Evolutionary conservation across 2,113 vertebrate genomes (phyloP).

Genomic region (Serinus canaria): DNA sequence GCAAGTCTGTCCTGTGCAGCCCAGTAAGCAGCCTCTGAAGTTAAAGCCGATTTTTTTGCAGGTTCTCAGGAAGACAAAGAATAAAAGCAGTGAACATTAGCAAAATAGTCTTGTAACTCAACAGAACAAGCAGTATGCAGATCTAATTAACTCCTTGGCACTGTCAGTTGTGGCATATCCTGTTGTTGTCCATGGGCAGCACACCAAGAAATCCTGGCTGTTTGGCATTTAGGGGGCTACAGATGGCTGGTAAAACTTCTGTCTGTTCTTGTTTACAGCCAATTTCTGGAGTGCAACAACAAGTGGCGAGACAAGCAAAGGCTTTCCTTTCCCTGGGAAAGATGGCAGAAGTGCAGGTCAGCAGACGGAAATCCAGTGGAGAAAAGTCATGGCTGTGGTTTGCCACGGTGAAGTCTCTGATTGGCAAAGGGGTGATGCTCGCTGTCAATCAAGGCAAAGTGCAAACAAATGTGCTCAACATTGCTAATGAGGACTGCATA

Average conservation of each 20-base stretch:
- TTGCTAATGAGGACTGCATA: constrained; percentile 96
- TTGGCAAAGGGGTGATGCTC: constrained; percentile 95
- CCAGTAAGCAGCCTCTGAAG: neutral
- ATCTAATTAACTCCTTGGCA: constrained; percentile 56
- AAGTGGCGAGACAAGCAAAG: constrained; percentile 89
- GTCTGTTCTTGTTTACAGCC: constrained; percentile 82
- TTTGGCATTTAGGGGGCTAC: neutral
- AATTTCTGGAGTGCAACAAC: constrained; percentile 95
- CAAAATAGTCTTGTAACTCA: constrained; percentile 10
- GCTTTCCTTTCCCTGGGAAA: constrained; percentile 92
- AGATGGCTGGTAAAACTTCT: constrained; percentile 63
- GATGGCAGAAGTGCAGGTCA: constrained; percentile 90
- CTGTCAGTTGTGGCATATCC: constrained; percentile 9
- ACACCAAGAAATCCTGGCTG: constrained; percentile 35
- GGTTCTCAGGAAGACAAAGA: neutral
- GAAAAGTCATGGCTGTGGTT: constrained; percentile 97
- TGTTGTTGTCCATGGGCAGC: neutral
- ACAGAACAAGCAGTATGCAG: constrained; percentile 22
- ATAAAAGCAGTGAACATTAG: neutral
- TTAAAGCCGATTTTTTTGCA: neutral
- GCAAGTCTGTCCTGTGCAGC: neutral
- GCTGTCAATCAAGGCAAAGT: constrained; percentile 93
- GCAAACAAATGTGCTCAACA: constrained; percentile 91
- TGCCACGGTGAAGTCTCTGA: constrained; percentile 89
- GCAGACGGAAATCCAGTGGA: constrained; percentile 73